Evolutionary conservation across 2,888 invertebrate species (phyloP), one percentile per base, ranked within the genome.

Genomic region (Drosophila infuscata): DNA sequence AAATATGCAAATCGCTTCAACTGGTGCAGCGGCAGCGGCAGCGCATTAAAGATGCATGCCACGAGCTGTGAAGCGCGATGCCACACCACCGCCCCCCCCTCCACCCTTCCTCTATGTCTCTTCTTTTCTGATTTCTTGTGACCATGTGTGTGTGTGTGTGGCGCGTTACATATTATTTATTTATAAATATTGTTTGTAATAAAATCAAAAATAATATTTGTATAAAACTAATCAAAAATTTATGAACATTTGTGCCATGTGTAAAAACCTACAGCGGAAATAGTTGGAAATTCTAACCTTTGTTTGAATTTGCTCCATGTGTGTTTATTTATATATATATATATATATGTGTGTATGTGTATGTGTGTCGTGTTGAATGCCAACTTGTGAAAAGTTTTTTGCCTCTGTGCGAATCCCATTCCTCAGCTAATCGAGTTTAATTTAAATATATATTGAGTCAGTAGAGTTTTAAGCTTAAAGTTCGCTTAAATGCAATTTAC

Each of bases 131-230:
- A 17, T 20, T 70, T 52, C 56, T 64, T 36, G 35, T 70, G 46
- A 20, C 3, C 7, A 20, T 46, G 46, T n/a, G 11, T 4, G n/a
- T 63, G 53, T 25, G 25, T n/a, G 11, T 4, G n/a, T 63, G 53
- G 60, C 68, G 61, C 61, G 74, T 80, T 76, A 63, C 81, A 81
- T 17, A 76, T 79, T 61, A 81, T 60, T 79, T 79, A 79, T 79
- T 79, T 63, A 81, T 64, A 56, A 46, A 73, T 76, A 63, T 68
- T 60, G 77, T 63, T 65, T 72, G 72, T 69, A 81, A 81, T 76
- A 76, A 79, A 85, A 89, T 89, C 88, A 89, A 84, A 89, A 84
- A 88, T 81, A 74, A 68, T 74, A 79, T 65, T 74, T 68, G 54
- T 73, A 82, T 82, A 56, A 69, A 79, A 69, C 67, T 69, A 65